Percentiles rank a stretch among this genome's conserved stretches.
phyloP scores from a whole-genome alignment of 1,140 invertebrate species.

The Drosophila pseudoananassae region DNA sequence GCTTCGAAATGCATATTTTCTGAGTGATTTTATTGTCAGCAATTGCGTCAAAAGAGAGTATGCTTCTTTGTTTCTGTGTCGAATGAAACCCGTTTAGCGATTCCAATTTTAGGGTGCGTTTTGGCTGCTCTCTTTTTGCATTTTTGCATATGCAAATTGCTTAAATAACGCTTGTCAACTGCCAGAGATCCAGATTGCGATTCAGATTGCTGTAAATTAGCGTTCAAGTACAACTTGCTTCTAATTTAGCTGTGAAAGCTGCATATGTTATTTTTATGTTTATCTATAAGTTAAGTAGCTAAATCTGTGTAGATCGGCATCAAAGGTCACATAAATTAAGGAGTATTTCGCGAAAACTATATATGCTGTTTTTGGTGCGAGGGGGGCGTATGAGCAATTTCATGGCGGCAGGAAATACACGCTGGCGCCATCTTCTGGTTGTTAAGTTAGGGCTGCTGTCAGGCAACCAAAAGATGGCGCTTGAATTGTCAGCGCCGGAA shows the following conservation, averaged over 20 bases:
- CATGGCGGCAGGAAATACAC: conserved; percentile 4
- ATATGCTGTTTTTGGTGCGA: conserved; percentile 7
- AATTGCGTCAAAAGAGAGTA: conserved; percentile 16
- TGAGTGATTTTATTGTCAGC: conserved; percentile 14
- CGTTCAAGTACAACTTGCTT: conserved; percentile 74
- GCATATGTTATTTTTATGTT: conserved; percentile 26
- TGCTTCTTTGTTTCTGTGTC: conserved; percentile 26
- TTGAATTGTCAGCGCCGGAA: neutral
- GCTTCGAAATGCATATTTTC: conserved; percentile 8
- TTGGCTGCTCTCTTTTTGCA: conserved; percentile 29
- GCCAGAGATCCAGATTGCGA: conserved; percentile 9
- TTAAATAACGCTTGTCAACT: conserved; percentile 50
- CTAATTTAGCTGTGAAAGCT: conserved; percentile 46
- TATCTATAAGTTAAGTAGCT: conserved; percentile 56
- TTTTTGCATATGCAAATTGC: conserved; percentile 69
- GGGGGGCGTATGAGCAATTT: conserved; percentile 64
- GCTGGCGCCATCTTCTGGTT: neutral
- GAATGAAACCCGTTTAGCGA: conserved; percentile 38
- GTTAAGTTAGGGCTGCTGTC: too few relatives aligned
- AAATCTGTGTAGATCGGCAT: conserved; percentile 35
- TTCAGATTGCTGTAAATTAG: conserved; percentile 65
- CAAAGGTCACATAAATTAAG: conserved; percentile 69
- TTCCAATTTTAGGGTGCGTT: conserved; percentile 41
- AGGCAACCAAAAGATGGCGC: conserved; percentile 15
- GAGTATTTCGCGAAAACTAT: conserved; percentile 31